Conservation (phyloP, 2,888 invertebrate species). For the Ochropleura leucogaster region DNA sequence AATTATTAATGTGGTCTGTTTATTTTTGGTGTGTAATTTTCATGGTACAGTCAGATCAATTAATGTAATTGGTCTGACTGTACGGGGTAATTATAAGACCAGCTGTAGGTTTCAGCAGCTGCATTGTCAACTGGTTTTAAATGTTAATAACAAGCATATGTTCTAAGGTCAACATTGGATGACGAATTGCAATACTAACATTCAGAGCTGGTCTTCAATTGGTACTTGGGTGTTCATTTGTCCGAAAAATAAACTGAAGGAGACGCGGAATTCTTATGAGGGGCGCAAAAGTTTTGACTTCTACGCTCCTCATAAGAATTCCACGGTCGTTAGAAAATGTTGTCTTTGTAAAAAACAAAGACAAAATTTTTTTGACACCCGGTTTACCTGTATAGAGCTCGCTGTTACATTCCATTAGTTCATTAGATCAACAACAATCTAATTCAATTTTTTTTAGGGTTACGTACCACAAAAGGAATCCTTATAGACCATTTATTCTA, state of each 20-base stretch:
- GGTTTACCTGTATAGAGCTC: background rate
- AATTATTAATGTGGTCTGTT: background rate
- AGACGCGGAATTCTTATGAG: background rate
- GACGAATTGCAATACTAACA: background rate
- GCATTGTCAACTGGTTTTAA: constrained; percentile 10
- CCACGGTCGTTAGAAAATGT: too few relatives aligned
- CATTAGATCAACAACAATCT: too few relatives aligned
- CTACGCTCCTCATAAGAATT: too few relatives aligned
- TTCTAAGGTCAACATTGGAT: constrained; percentile 25
- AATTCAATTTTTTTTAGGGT: too few relatives aligned
- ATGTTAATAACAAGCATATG: constrained; percentile 10
- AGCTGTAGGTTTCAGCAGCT: constrained; percentile 26
- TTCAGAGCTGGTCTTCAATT: background rate
- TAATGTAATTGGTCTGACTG: constrained; percentile 1
- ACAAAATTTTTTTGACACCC: background rate
- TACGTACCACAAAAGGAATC: too few relatives aligned
- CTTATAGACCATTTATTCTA: too few relatives aligned
- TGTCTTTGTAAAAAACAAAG: too few relatives aligned
- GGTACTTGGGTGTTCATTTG: background rate
- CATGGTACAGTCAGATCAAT: background rate
- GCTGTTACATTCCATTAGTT: background rate
- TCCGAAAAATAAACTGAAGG: background rate
- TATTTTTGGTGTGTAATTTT: constrained; percentile 9
- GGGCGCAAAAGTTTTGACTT: background rate
- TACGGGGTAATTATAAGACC: constrained; percentile 21